Base-by-base conservation (phyloP, 2,113 vertebrate genomes). In the Nerophis lumbriciformis region DNA sequence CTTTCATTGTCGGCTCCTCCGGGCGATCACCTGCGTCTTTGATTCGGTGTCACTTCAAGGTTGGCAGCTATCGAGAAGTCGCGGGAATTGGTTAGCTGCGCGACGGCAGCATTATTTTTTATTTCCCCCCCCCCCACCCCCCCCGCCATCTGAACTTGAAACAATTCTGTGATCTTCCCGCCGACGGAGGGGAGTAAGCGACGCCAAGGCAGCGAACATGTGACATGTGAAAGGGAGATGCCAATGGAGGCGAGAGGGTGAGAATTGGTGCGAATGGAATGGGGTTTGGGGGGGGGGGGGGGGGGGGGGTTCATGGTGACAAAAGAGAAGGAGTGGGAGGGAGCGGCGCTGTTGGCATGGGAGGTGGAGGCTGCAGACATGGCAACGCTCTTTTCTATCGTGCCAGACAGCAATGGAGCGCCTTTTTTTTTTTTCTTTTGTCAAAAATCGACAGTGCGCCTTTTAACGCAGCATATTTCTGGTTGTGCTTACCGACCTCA, bases 191-290 rank as follows among this genome's bases (percentile, higher is more conserved):
- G 8, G n/a, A 39, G 53, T n/a, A 11, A 12, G 19, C 15, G 42
- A 56, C 6, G 55, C n/a, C 6, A 21, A 21, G 19, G 19, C 4
- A 36, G 28, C 35, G 6, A 36, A 80, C 37, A 73, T 83, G 81
- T 75, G 79, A 79, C 78, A 59, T 47, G 76, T 66, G 66, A 68
- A 55, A 48, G 55, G 65, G 59, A 73, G 72, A 82, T 65, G 65
- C 51, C 57, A 76, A 48, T 12, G 28, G 54, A 69, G 11, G 63
- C 44, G 37, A 57, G 60, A 49, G 44, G 61, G 77, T 82, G 82
- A 69, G 74, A 83, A 87, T 85, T 69, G 75, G 76, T 73, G 77
- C 65, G 75, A 86, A 83, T 79, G 58, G 73, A 53, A 53, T 49
- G 14, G 59, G 68, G 62, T 56, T 63, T 60, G 13, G 53, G 5